phyloP scores from a whole-genome alignment of 2,888 invertebrate genomes.

The Trissonchulus latispiculum region DNA sequence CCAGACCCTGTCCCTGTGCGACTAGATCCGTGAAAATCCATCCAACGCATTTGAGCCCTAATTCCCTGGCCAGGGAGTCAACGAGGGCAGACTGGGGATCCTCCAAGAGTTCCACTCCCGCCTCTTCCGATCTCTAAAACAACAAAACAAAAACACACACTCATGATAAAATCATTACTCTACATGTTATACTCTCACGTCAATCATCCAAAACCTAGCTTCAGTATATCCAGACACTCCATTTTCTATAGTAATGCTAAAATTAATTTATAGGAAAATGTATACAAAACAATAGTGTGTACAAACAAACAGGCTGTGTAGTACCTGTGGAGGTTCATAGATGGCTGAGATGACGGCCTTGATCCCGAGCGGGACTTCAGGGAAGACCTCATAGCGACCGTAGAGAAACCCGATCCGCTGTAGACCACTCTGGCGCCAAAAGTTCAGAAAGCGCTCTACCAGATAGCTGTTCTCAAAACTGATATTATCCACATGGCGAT shows the following conservation, averaged over 20 bases:
- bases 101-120: constrained; percentile 22
- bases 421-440: constrained; percentile 79
- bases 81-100: constrained; percentile 30
- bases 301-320: too few relatives aligned
- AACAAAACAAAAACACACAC: neutral
- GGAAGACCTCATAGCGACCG: constrained; percentile 79
- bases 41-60: constrained; percentile 73
- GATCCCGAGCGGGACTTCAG: constrained; percentile 83
- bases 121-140: neutral
- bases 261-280: too few relatives aligned
- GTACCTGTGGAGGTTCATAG: constrained; percentile 92
- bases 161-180: too few relatives aligned
- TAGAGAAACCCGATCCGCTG: constrained; percentile 87
- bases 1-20: constrained; percentile 73
- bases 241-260: too few relatives aligned
- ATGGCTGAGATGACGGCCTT: constrained; percentile 78
- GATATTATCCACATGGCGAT: constrained; percentile 91
- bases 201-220: too few relatives aligned
- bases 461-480: constrained; percentile 88
- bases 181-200: too few relatives aligned
- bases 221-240: too few relatives aligned
- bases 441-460: constrained; percentile 88
- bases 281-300: too few relatives aligned
- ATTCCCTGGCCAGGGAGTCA: constrained; percentile 57
- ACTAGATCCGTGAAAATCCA: constrained; percentile 98